These are phyloP conservation scores for Protosalanx chinensis DNA, from an alignment of 2,797 vertebrate species.

Conservation along the genomic window DNA sequence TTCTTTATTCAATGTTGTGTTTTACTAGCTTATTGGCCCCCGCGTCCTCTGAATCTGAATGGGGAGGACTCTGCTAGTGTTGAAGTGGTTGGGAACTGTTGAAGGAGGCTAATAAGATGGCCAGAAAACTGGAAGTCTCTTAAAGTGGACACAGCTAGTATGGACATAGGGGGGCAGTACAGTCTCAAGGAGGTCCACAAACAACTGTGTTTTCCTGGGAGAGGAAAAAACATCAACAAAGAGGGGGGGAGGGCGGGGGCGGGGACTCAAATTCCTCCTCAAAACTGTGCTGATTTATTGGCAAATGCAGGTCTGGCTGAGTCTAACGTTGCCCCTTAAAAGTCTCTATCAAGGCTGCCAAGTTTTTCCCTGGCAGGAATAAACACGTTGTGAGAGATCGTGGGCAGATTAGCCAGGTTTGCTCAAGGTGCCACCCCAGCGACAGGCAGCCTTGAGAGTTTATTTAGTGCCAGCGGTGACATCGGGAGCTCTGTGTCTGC, in stretches of 20 bases:
- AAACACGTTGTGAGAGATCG: conserved; percentile 47
- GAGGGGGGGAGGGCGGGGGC: conserved; percentile 3
- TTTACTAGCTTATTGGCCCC: conserved; percentile 18
- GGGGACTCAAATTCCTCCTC: conserved; percentile 37
- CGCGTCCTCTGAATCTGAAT: conserved; percentile 19
- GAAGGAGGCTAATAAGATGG: conserved; percentile 27
- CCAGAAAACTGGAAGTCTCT: conserved; percentile 10
- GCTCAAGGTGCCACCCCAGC: conserved; percentile 28
- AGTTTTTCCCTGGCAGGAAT: conserved; percentile 44
- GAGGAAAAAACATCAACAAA: conserved; percentile 41
- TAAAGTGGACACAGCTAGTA: conserved; percentile 14
- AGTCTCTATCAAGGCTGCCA: conserved; percentile 41
- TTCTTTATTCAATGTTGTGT: neutral
- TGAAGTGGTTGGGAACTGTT: conserved; percentile 27
- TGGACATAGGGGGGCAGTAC: conserved; percentile 14
- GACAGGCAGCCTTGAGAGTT: conserved; percentile 31
- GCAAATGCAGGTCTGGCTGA: conserved; percentile 41
- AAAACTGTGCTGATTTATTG: conserved; percentile 38
- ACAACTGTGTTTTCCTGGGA: conserved; percentile 42
- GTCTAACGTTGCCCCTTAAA: conserved; percentile 40
- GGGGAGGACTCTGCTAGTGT: conserved; percentile 25
- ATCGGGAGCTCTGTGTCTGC: conserved; percentile 32
- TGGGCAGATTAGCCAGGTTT: conserved; percentile 47
- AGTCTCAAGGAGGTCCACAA: conserved; percentile 53
- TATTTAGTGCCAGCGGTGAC: conserved; percentile 40